A percentile compares a stretch with the other conserved stretches of the same genome.
phyloP scores from a whole-genome alignment of 1,140 invertebrate species.

The Polypedilum pembai region DNA sequence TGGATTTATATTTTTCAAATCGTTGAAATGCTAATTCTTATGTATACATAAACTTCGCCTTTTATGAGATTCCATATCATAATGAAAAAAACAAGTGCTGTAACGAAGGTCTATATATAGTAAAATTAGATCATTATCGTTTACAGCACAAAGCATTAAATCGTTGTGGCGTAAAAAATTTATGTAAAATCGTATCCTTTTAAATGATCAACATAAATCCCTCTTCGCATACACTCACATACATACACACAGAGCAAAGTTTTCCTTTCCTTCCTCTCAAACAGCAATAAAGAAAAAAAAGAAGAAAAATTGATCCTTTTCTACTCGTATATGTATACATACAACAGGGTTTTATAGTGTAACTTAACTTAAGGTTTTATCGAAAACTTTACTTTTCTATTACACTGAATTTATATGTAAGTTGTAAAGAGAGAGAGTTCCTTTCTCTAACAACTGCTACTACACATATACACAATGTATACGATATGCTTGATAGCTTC shows the following conservation, averaged over 20 bases:
- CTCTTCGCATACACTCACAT: no score
- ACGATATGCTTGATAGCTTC: conserved; percentile 16
- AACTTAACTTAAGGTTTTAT: no score
- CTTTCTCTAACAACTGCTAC: no score
- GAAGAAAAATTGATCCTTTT: background rate
- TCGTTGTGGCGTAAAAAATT: conserved; percentile 17
- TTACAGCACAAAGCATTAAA: conserved; percentile 18
- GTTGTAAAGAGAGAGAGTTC: background rate
- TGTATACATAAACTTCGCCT: background rate
- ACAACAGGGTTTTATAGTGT: no score
- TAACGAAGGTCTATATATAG: conserved; percentile 5
- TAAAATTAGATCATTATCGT: conserved; percentile 19
- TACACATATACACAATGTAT: background rate
- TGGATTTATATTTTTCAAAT: conserved; percentile 14
- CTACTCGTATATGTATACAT: background rate
- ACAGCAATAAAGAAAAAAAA: no score
- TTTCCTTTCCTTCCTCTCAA: no score
- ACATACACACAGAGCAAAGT: no score
- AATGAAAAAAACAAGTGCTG: background rate
- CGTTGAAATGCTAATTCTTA: conserved; percentile 27
- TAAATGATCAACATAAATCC: conserved; percentile 18
- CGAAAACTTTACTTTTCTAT: no score
- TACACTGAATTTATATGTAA: background rate
- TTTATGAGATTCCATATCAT: conserved; percentile 26
- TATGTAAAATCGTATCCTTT: conserved; percentile 18